Evolutionary conservation across 2,113 vertebrate species (phyloP).

Genomic region (Sinocyclocheilus maitianheensis): DNA sequence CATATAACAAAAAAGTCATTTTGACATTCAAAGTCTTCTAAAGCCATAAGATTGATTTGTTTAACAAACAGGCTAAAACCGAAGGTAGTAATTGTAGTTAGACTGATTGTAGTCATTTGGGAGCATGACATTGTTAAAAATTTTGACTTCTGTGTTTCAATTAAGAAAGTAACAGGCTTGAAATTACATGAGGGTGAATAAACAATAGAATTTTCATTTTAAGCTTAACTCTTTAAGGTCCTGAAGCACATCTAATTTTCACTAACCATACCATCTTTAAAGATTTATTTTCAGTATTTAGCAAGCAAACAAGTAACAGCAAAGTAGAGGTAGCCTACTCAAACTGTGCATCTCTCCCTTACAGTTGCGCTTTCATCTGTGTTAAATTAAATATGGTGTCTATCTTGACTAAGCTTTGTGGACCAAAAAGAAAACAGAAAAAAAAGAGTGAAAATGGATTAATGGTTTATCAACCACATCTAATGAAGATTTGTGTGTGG

Average conservation of each 20-base stretch:
- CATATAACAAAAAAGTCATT: background rate
- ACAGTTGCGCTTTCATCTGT: background rate
- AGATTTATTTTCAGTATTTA: constrained; percentile 1
- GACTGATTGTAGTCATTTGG: background rate
- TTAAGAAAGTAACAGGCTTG: background rate
- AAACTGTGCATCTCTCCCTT: background rate
- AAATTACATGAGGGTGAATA: background rate
- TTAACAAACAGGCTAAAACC: background rate
- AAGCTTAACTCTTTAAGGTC: background rate
- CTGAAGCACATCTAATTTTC: background rate
- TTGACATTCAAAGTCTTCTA: background rate
- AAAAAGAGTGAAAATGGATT: constrained; percentile 68
- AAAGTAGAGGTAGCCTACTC: background rate
- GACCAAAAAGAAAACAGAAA: constrained; percentile 60
- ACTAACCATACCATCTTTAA: too few species aligned
- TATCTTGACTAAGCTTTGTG: constrained; percentile 57
- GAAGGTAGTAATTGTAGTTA: background rate
- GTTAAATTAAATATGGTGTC: constrained; percentile 7
- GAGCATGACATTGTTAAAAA: background rate
- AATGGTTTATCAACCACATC: constrained; percentile 71
- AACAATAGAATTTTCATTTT: background rate
- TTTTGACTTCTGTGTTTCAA: background rate
- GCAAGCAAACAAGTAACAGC: background rate
- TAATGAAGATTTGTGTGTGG: constrained; percentile 72
- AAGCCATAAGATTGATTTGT: background rate